These are phyloP conservation scores for Girardinichthys multiradiatus DNA, from an alignment of 2,113 vertebrate genomes.

Conservation along the genomic window DNA sequence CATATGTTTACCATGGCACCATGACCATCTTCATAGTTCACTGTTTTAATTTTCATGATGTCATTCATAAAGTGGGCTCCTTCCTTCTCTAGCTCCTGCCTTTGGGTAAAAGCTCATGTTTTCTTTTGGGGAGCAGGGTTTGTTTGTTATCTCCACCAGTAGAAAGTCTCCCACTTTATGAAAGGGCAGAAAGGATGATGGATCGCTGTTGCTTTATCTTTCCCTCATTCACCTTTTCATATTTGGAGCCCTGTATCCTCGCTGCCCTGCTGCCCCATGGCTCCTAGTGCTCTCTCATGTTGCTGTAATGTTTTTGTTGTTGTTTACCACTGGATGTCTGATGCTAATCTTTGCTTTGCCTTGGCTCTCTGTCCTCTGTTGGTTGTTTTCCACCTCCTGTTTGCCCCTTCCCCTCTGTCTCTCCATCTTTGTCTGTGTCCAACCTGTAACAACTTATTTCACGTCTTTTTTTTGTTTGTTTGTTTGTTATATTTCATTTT, in stretches of 20 bases:
- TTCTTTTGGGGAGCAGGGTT: conserved; percentile 1
- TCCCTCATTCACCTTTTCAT: conserved; percentile 69
- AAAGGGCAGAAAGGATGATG: conserved; percentile 76
- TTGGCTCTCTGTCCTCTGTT: conserved; percentile 97
- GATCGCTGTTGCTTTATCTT: conserved; percentile 76
- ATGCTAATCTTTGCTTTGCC: conserved; percentile 97
- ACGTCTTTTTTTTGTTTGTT: conserved; percentile 67
- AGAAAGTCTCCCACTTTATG: conserved; percentile 72
- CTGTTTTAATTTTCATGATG: conserved; percentile 40
- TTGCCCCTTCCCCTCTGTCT: conserved; percentile 60
- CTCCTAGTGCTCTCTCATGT: conserved; percentile 71
- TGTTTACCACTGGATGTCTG: conserved; percentile 85
- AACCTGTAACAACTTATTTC: conserved; percentile 85
- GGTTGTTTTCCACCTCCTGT: conserved; percentile 84
- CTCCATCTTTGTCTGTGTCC: conserved; percentile 81
- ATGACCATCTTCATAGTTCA: conserved; percentile 56
- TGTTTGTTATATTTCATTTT: conserved; percentile 77
- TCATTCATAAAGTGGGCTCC: conserved; percentile 79
- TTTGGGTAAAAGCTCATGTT: conserved; percentile 3
- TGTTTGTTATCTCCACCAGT: conserved; percentile 8
- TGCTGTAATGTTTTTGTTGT: conserved; percentile 77
- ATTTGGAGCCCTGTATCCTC: conserved; percentile 63
- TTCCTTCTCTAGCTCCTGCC: conserved; percentile 33
- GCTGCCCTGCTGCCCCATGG: conserved; percentile 62
- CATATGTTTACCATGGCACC: conserved; percentile 65